A percentile compares a stretch with the other conserved stretches of the same genome.
These are phyloP conservation scores for Cyanoderma ruficeps DNA, from an alignment of 2,113 vertebrate species.

Conservation along the genomic window DNA sequence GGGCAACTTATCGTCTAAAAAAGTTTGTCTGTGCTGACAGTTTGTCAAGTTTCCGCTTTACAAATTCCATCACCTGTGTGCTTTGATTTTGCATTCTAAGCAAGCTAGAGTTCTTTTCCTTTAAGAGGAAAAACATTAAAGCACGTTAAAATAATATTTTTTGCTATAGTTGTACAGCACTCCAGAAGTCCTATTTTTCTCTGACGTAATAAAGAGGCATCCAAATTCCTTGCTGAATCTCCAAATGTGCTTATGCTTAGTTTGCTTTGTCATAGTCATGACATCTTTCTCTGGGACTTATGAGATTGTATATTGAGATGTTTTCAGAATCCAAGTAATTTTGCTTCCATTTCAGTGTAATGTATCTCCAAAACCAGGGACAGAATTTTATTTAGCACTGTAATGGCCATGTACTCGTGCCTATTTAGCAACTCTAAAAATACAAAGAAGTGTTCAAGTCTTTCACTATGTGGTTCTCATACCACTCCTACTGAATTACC, in stretches of 20 bases:
- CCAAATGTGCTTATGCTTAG: background rate
- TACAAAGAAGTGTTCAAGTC: background rate
- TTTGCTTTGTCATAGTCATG: background rate
- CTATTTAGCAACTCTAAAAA: background rate
- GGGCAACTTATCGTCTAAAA: background rate
- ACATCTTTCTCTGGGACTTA: background rate
- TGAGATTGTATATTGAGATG: background rate
- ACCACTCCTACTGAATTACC: background rate
- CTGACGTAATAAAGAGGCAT: background rate
- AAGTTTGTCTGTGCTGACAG: rapidly evolving
- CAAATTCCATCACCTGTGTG: background rate
- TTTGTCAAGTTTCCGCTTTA: background rate
- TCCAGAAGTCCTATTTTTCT: background rate
- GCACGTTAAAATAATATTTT: background rate
- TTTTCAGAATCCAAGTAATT: background rate
- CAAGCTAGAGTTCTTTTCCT: background rate
- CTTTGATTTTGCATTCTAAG: background rate
- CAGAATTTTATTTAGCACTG: background rate
- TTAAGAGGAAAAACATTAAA: background rate
- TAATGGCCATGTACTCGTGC: background rate
- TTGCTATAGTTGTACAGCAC: background rate
- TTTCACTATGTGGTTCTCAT: background rate
- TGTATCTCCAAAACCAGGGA: background rate
- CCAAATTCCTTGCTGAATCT: background rate
- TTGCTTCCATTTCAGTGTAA: background rate